phyloP scores from a whole-genome alignment of 1,140 invertebrate species.

The Adoxophyes honmai region DNA sequence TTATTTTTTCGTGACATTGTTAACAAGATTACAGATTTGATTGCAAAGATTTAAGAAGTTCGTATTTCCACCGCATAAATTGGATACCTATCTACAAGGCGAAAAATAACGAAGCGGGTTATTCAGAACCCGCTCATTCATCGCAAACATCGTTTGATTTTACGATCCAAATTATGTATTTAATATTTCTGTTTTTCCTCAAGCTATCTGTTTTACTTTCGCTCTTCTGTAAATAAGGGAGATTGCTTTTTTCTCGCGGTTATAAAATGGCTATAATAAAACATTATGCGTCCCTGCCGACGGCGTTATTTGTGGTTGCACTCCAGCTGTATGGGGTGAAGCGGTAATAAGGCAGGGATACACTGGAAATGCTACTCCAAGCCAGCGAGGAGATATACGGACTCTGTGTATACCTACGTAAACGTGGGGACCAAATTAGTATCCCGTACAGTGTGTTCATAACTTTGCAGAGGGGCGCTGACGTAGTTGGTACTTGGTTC shows the following conservation, averaged over 20 bases:
- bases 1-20: too few species aligned
- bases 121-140: background rate
- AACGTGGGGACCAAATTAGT: background rate
- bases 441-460: background rate
- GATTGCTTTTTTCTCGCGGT: constrained; percentile 55
- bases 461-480: background rate
- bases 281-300: constrained; percentile 49
- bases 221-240: constrained; percentile 44
- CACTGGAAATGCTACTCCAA: too few species aligned
- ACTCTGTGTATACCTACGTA: background rate
- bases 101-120: background rate
- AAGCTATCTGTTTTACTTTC: constrained; percentile 40
- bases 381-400: too few species aligned
- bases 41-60: too few species aligned
- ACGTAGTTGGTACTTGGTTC: background rate
- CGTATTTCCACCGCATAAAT: too few species aligned
- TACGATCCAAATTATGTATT: constrained; percentile 20
- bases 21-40: too few species aligned
- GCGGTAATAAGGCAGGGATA: background rate
- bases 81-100: too few species aligned
- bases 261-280: constrained; percentile 60
- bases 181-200: constrained; percentile 30
- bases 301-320: constrained; percentile 51
- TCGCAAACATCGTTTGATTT: constrained; percentile 19
- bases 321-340: constrained; percentile 32